phyloP scores from a whole-genome alignment of 2,797 vertebrate genomes.

The Danio choprae region DNA sequence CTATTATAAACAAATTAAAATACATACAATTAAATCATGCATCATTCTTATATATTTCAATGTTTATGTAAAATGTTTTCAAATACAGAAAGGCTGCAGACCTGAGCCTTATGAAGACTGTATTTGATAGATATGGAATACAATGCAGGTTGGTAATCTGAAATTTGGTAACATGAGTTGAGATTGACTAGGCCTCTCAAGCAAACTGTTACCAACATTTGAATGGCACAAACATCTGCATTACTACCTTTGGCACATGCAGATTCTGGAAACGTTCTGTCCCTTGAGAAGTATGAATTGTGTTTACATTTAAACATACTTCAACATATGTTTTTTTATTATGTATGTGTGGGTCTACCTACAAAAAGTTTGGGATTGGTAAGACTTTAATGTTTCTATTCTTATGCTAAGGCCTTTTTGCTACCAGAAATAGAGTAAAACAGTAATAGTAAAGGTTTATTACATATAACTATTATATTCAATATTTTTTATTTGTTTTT shows the following conservation, averaged over 20 bases:
- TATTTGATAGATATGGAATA: conserved; percentile 39
- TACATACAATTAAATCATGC: conserved; percentile 30
- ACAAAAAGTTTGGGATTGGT: not conserved
- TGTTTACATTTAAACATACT: not conserved
- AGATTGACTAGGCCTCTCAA: conserved; percentile 29
- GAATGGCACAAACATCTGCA: conserved; percentile 30
- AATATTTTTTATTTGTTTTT: too few relatives aligned
- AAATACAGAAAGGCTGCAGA: conserved; percentile 46
- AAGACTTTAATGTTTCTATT: not conserved
- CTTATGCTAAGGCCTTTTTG: too few relatives aligned
- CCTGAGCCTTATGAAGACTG: not conserved
- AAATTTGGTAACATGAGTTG: conserved; percentile 42
- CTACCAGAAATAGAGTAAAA: too few relatives aligned
- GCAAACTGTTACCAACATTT: conserved; percentile 40
- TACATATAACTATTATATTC: not conserved
- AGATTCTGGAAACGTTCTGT: conserved; percentile 13
- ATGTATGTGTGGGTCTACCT: not conserved
- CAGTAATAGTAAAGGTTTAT: too few relatives aligned
- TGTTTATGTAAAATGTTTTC: conserved; percentile 11
- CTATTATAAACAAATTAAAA: not conserved
- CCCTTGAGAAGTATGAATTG: not conserved
- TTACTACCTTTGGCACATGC: conserved; percentile 29
- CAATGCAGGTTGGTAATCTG: not conserved
- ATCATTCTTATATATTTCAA: not conserved
- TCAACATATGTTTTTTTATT: not conserved